Evolutionary conservation across 2,888 invertebrate species (phyloP).

Genomic region (Sclerodermus sp.): DNA sequence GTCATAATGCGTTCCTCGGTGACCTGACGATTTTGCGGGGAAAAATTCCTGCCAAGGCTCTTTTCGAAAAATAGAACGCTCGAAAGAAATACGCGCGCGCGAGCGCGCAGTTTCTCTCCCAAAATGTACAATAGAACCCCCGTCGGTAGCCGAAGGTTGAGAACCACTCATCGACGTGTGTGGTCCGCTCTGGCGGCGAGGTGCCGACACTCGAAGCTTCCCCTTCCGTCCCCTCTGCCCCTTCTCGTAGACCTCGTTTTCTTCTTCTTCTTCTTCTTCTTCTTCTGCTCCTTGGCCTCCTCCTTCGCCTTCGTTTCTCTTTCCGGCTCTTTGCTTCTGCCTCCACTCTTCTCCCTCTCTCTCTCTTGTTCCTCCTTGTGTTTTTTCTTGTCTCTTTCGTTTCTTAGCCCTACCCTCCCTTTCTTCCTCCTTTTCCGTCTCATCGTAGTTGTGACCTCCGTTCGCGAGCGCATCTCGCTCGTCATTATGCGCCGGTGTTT

Average conservation of each 20-base stretch:
- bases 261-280: constrained; percentile 23
- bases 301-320: constrained; percentile 23
- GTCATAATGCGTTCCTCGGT: too few species aligned
- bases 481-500: constrained; percentile 9
- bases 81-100: too few species aligned
- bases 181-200: constrained; percentile 57
- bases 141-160: constrained; percentile 38
- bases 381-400: constrained; percentile 38
- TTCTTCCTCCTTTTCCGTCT: constrained; percentile 14
- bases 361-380: constrained; percentile 24
- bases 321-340: constrained; percentile 29
- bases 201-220: constrained; percentile 57
- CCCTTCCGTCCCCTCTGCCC: constrained; percentile 30
- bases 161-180: constrained; percentile 56
- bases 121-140: too few species aligned
- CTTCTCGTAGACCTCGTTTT: constrained; percentile 33
- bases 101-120: too few species aligned
- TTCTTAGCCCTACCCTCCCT: constrained; percentile 30
- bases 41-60: too few species aligned
- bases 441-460: constrained; percentile 13
- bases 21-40: too few species aligned
- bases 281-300: constrained; percentile 23
- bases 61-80: too few species aligned
- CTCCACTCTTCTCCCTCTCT: constrained; percentile 29
- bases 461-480: constrained; percentile 18